A percentile compares a stretch with the other conserved stretches of the same genome.
These are phyloP conservation scores for Lynx canadensis DNA, from an alignment of 2,113 vertebrate species.

Conservation along the genomic window DNA sequence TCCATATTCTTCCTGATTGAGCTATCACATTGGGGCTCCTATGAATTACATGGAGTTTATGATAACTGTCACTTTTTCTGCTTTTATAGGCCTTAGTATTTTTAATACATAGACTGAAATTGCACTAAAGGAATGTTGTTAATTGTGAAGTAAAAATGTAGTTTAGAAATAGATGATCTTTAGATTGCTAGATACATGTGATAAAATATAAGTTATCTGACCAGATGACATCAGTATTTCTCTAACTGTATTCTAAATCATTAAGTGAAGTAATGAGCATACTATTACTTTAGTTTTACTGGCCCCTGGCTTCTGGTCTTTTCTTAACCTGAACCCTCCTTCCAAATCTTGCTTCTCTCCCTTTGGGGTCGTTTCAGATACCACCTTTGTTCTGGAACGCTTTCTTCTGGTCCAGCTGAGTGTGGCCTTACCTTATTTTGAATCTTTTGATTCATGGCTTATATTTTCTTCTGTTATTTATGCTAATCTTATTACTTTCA, in stretches of 20 bases:
- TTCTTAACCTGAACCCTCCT: neutral
- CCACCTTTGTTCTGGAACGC: neutral
- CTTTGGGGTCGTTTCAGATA: neutral
- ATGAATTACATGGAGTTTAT: neutral
- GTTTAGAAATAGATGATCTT: slow-evolving; percentile 17
- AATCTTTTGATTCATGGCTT: slow-evolving; percentile 8
- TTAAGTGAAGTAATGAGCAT: neutral
- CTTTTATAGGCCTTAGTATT: neutral
- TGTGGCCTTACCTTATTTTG: neutral
- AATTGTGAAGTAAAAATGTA: neutral
- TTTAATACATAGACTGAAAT: neutral
- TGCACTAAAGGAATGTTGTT: neutral
- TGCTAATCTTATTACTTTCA: neutral
- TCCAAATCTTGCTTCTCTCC: neutral
- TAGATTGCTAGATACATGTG: neutral
- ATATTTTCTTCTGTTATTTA: neutral
- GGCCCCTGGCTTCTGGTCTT: slow-evolving; percentile 9
- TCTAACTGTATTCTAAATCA: neutral
- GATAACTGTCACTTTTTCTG: neutral
- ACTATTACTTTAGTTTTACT: neutral
- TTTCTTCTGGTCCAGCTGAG: neutral
- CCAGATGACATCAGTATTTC: slow-evolving; percentile 11
- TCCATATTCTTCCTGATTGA: neutral
- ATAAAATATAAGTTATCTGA: slow-evolving; percentile 17
- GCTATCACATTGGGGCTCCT: too few relatives aligned